Conservation (phyloP, 2,113 vertebrate species). For the Chrysemys picta region DNA sequence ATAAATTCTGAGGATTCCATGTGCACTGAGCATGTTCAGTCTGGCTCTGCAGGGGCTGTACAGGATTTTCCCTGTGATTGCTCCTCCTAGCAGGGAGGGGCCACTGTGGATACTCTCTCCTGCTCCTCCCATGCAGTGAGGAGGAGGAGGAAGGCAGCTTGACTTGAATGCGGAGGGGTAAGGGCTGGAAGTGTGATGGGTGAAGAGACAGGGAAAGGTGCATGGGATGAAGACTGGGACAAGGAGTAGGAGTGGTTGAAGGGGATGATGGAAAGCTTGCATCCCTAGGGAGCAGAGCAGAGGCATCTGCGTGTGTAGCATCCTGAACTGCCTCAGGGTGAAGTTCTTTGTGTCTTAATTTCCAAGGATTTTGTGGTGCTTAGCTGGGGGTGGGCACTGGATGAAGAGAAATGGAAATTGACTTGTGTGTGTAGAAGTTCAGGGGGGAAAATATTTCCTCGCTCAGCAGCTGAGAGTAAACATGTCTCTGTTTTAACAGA, state of each 20-base stretch:
- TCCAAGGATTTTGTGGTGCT: neutral
- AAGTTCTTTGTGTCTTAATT: neutral
- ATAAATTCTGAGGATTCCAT: neutral
- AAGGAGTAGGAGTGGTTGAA: neutral
- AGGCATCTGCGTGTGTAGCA: neutral
- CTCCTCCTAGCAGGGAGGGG: neutral
- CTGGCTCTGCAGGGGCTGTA: neutral
- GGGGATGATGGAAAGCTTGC: neutral
- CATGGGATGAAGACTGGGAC: neutral
- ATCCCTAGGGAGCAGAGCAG: neutral
- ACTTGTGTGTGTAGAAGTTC: neutral
- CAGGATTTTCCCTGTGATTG: neutral
- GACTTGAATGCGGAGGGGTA: neutral
- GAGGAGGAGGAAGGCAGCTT: neutral
- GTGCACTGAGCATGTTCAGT: neutral
- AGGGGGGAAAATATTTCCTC: fast-evolving
- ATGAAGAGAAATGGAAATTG: neutral
- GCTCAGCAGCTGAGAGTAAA: neutral
- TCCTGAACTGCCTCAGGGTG: neutral
- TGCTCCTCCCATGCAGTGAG: too few species aligned
- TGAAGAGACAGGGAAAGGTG: neutral
- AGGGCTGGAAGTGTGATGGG: neutral
- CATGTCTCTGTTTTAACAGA: neutral
- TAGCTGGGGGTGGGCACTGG: neutral
- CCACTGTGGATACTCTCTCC: neutral